Conservation (phyloP, 64 coral and sea anemone species). For the Trachythela sp. region DNA sequence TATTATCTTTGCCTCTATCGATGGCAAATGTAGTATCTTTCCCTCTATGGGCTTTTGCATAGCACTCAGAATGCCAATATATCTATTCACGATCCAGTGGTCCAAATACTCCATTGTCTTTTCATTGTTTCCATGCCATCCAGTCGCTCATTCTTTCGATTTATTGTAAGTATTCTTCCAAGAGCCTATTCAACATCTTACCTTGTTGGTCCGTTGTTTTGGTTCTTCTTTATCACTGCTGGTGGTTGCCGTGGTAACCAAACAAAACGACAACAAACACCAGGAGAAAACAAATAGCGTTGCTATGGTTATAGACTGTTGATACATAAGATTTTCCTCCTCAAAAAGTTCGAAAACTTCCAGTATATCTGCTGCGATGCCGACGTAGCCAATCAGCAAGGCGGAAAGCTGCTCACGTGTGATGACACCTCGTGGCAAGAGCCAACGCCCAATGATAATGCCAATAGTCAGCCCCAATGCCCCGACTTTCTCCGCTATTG, state of each 20-base stretch:
- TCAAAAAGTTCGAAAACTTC: constrained; percentile 97
- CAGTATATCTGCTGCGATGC: constrained; percentile 87
- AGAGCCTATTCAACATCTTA: not conserved
- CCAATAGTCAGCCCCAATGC: constrained; percentile 84
- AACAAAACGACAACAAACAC: constrained; percentile 91
- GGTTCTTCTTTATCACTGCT: constrained; percentile 30
- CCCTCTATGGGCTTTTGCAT: too few relatives aligned
- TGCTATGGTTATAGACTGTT: constrained; percentile 56
- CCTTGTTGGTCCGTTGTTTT: constrained; percentile 65
- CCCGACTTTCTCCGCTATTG: constrained; percentile 65
- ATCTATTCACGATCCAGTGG: too few relatives aligned
- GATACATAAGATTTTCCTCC: constrained; percentile 51
- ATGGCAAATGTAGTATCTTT: too few relatives aligned
- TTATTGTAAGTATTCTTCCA: too few relatives aligned
- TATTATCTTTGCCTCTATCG: too few relatives aligned
- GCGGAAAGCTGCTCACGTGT: constrained; percentile 98
- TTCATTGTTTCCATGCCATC: too few relatives aligned
- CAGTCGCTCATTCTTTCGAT: too few relatives aligned
- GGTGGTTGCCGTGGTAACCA: constrained; percentile 96
- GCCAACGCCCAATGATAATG: constrained; percentile 87
- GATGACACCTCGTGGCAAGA: constrained; percentile 85
- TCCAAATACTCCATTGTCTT: too few relatives aligned
- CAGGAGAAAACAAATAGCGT: constrained; percentile 83
- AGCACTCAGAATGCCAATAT: too few relatives aligned
- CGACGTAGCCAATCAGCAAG: constrained; percentile 85